Conservation (phyloP, 2,113 vertebrate genomes). For the Ochotona curzoniae region DNA sequence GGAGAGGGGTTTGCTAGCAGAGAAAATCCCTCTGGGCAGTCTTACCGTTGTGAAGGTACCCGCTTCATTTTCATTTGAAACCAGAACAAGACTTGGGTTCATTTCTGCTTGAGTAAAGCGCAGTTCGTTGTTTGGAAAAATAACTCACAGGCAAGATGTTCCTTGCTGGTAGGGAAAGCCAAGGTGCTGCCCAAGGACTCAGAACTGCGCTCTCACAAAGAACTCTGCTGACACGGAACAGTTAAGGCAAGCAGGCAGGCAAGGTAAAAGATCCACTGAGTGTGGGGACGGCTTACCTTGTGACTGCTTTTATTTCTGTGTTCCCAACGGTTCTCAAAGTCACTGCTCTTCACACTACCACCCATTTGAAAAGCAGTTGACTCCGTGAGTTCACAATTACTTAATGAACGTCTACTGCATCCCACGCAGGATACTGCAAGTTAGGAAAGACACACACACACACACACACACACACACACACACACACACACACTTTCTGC, state of each 20-base stretch:
- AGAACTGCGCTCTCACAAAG: background rate
- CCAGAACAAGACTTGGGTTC: background rate
- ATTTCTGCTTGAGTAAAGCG: background rate
- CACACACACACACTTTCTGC: background rate
- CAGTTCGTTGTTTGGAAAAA: background rate
- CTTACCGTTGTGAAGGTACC: background rate
- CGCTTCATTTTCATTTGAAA: background rate
- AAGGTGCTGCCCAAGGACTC: background rate
- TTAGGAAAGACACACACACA: background rate
- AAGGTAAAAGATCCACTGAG: background rate
- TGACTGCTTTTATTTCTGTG: conserved; percentile 5
- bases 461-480: background rate
- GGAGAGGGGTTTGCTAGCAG: background rate
- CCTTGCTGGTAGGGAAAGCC: background rate
- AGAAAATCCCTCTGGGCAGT: background rate
- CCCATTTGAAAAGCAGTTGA: background rate
- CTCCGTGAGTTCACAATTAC: background rate
- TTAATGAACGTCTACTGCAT: background rate
- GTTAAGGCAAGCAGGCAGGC: background rate
- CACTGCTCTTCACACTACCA: background rate
- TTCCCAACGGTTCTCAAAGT: background rate
- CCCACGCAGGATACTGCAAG: background rate
- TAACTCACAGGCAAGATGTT: background rate
- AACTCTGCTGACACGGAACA: background rate
- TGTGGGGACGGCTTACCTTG: background rate